phyloP scores from a whole-genome alignment of 1,140 invertebrate species.

The Cydia fagiglandana region DNA sequence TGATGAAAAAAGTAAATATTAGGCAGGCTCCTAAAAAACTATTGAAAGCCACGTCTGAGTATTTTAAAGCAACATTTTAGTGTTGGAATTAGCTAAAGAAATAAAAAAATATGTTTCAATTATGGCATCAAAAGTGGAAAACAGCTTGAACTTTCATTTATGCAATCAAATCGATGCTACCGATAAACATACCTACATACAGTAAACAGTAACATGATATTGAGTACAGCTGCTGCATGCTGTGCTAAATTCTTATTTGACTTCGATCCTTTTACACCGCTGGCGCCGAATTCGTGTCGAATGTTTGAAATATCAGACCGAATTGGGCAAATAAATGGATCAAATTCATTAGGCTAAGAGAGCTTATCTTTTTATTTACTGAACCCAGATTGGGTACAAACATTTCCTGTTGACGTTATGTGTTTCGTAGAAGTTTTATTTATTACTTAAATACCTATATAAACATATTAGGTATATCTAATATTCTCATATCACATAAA shows the following conservation, averaged over 20 bases:
- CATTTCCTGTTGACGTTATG: background rate
- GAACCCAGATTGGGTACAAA: background rate
- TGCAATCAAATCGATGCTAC: constrained; percentile 13
- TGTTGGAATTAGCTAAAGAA: no score
- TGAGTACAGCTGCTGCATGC: constrained; percentile 5
- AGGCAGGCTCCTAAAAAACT: no score
- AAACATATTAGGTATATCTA: no score
- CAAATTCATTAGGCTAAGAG: constrained; percentile 5
- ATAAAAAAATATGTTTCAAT: background rate
- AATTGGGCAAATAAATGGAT: background rate
- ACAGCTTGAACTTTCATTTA: background rate
- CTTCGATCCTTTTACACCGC: background rate
- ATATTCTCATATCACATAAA: no score
- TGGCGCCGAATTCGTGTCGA: background rate
- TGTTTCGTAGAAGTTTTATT: background rate
- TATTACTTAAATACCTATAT: background rate
- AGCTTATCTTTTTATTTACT: constrained; percentile 21
- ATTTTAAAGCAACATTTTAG: no score
- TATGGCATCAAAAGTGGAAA: background rate
- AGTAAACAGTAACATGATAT: constrained; percentile 22
- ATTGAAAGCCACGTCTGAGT: no score
- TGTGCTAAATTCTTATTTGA: constrained; percentile 25
- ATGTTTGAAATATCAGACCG: constrained; percentile 22
- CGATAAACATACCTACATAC: background rate
- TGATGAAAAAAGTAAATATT: no score